phyloP scores from a whole-genome alignment of 2,797 vertebrate genomes.

The Scyliorhinus canicula region DNA sequence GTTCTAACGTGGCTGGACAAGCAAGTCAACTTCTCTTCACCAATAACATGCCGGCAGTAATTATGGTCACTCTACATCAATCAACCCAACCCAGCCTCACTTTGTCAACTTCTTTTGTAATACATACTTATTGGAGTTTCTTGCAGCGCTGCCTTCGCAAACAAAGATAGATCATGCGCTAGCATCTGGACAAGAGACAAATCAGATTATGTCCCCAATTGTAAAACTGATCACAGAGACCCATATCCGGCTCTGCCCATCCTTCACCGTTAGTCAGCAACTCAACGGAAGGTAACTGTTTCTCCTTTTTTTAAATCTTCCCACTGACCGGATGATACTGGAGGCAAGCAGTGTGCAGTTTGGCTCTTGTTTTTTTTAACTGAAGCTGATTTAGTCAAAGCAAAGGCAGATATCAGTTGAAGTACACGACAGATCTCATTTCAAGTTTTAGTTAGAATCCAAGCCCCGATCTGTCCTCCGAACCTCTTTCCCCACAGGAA shows the following conservation, averaged over 20 bases:
- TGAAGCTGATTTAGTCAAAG: not conserved
- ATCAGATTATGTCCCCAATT: not conserved
- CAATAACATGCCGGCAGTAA: not conserved
- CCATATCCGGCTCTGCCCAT: not conserved
- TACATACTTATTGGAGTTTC: not conserved
- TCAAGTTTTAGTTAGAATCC: not conserved
- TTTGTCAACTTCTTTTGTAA: not conserved
- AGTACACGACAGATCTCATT: not conserved
- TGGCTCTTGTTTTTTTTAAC: not conserved
- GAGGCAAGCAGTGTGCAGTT: not conserved
- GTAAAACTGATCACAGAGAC: not conserved
- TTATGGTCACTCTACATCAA: not conserved
- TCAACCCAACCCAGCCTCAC: not conserved
- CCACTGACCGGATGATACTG: not conserved
- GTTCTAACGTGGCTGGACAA: not conserved
- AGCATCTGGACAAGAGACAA: not conserved
- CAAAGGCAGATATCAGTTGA: not conserved
- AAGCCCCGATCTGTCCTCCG: not conserved
- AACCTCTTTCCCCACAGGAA: not conserved
- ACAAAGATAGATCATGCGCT: not conserved
- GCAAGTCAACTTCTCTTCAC: not conserved
- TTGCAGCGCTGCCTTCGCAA: not conserved
- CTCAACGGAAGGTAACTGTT: not conserved
- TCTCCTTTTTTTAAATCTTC: not conserved
- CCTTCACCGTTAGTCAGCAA: not conserved